Conservation (phyloP, 1,140 invertebrate species). For the Cotesia glomerata region DNA sequence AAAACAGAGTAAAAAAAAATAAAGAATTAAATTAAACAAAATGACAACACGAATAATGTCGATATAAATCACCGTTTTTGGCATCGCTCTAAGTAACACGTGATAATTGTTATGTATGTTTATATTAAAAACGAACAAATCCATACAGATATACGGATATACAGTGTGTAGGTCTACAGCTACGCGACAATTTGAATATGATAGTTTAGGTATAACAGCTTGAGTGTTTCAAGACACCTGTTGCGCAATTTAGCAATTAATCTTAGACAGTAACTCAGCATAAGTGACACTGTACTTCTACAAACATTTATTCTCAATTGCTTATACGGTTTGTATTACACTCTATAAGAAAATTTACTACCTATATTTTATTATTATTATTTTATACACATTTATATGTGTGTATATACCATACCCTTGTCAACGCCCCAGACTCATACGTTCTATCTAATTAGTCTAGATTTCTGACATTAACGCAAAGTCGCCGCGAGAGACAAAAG, state of each 20-base stretch:
- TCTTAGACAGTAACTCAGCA: background rate
- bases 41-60: background rate
- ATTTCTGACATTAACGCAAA: no score
- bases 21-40: background rate
- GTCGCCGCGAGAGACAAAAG: no score
- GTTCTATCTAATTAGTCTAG: no score
- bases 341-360: background rate
- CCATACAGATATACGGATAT: background rate
- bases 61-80: background rate
- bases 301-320: background rate
- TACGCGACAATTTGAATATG: background rate
- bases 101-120: background rate
- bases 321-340: background rate
- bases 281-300: background rate
- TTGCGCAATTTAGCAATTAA: slow-evolving; percentile 20
- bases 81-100: background rate
- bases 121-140: background rate
- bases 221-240: slow-evolving; percentile 13
- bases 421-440: no score
- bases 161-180: slow-evolving; percentile 3
- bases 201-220: background rate
- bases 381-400: no score
- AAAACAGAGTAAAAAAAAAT: background rate
- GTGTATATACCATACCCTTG: no score
- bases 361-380: background rate